Conservation (phyloP, 2,113 vertebrate species). For the Chamaea fasciata region DNA sequence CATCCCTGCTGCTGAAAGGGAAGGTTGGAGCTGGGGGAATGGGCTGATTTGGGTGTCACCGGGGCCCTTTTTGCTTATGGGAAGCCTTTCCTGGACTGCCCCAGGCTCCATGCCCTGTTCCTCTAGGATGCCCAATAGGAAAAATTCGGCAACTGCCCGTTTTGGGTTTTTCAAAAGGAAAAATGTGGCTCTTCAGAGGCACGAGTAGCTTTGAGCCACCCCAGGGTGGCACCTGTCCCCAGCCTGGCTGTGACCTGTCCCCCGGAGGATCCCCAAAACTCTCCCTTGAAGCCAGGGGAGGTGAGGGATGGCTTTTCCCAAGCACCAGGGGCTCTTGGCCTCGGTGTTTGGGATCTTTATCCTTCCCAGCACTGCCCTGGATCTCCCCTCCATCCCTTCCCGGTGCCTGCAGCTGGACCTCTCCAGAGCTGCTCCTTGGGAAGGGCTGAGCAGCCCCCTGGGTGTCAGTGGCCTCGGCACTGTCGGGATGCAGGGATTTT, state of each 20-base stretch:
- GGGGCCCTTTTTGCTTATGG: rapidly evolving
- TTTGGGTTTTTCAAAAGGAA: not conserved
- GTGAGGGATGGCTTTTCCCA: not conserved
- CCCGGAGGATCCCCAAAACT: rapidly evolving
- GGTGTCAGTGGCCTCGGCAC: not conserved
- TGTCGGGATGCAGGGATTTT: not conserved
- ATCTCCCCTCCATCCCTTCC: not conserved
- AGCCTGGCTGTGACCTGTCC: rapidly evolving
- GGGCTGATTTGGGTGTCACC: not conserved
- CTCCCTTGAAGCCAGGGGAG: not conserved
- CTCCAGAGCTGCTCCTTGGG: not conserved
- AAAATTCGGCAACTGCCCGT: rapidly evolving
- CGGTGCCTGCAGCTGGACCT: not conserved
- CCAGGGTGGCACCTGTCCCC: not conserved
- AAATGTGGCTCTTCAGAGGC: not conserved
- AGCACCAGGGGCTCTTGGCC: not conserved
- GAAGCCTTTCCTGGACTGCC: not conserved
- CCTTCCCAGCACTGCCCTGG: not conserved
- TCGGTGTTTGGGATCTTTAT: not conserved
- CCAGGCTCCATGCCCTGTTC: not conserved
- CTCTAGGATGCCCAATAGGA: not conserved
- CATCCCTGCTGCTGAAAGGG: not conserved
- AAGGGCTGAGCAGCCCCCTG: not conserved
- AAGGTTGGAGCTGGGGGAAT: not conserved
- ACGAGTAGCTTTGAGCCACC: rapidly evolving